phyloP scores from a whole-genome alignment of 2,797 vertebrate species.

The Crocodylus rhombifer region DNA sequence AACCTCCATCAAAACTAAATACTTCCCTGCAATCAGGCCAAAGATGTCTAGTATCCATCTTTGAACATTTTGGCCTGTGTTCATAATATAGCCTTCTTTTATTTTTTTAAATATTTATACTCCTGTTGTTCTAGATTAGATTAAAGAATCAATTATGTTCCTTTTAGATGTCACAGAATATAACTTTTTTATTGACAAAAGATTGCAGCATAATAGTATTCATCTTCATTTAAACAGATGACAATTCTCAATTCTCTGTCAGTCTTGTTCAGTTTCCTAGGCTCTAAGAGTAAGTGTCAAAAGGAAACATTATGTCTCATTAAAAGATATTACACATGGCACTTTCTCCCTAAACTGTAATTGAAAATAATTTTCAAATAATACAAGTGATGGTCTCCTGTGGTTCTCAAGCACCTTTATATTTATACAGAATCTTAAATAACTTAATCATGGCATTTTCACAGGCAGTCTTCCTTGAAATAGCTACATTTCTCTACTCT shows the following conservation, averaged over 20 bases:
- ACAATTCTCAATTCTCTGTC: conserved; percentile 35
- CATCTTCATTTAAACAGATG: conserved; percentile 14
- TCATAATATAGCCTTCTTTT: background rate
- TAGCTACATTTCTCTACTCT: background rate
- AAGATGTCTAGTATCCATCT: background rate
- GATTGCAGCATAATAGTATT: conserved; percentile 1
- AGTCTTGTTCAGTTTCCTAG: conserved; percentile 28
- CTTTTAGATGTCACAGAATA: conserved; percentile 36
- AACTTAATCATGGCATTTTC: conserved; percentile 57
- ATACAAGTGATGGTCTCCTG: conserved; percentile 37
- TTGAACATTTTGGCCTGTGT: background rate
- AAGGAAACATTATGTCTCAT: conserved; percentile 61
- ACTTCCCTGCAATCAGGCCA: background rate
- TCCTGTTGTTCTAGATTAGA: background rate
- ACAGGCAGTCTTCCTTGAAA: background rate
- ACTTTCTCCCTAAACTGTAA: conserved; percentile 45
- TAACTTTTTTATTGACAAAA: conserved; percentile 49
- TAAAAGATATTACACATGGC: conserved; percentile 60
- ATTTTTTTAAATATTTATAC: background rate
- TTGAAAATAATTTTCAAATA: conserved; percentile 69
- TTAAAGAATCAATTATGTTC: conserved; percentile 30
- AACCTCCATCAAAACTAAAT: background rate
- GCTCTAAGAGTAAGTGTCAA: conserved; percentile 54
- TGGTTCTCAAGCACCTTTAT: conserved; percentile 63
- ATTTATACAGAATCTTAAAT: conserved; percentile 37